Conservation (phyloP, 2,113 vertebrate species). For the Hippocampus abdominalis region DNA sequence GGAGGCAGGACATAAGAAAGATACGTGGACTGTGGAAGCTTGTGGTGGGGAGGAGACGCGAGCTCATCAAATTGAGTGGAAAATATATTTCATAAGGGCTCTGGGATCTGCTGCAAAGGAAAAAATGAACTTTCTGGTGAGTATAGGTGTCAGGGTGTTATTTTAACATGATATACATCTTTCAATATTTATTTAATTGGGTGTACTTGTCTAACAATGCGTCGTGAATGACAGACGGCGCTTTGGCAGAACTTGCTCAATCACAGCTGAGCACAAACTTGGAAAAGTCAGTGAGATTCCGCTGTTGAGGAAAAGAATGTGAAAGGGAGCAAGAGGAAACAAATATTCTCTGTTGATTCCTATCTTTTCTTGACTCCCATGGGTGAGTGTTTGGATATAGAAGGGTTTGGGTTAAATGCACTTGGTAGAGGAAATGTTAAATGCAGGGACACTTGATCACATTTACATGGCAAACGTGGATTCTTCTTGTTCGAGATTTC, state of each 20-base stretch:
- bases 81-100: conserved; percentile 1
- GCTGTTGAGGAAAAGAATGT: conserved; percentile 29
- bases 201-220: not conserved
- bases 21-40: not conserved
- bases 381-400: conserved; percentile 25
- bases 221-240: not conserved
- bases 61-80: not conserved
- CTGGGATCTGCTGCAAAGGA: conserved; percentile 17
- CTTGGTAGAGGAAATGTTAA: not conserved
- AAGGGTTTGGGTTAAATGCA: not conserved
- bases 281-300: not conserved
- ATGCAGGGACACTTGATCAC: not conserved
- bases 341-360: conserved; percentile 52
- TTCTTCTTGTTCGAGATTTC: not conserved
- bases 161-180: not conserved
- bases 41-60: not conserved
- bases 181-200: not conserved
- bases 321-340: conserved; percentile 36
- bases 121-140: conserved; percentile 68
- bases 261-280: conserved; percentile 45
- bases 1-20: conserved; percentile 17
- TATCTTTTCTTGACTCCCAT: conserved; percentile 58
- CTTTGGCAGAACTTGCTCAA: conserved; percentile 16
- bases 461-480: not conserved
- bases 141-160: conserved; percentile 16